Conservation (phyloP, 1,140 invertebrate species). For the Drosophila trapezifrons region DNA sequence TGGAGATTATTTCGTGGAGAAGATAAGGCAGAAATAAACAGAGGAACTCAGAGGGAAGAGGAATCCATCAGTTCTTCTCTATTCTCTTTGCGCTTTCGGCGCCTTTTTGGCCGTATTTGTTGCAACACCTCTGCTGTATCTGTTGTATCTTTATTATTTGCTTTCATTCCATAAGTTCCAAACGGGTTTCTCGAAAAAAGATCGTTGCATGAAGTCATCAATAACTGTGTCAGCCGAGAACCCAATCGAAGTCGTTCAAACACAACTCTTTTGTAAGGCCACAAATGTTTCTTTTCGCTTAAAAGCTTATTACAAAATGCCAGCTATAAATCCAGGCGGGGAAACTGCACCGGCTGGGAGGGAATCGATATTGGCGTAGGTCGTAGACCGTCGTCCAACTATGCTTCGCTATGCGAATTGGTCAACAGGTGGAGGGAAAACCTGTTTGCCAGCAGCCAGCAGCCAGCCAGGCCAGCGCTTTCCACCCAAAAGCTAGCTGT, state of each 20-base stretch:
- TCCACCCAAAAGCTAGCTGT: conserved; percentile 27
- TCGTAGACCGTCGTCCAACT: conserved; percentile 70
- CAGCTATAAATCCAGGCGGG: conserved; percentile 28
- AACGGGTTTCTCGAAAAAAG: conserved; percentile 37
- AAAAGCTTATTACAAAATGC: conserved; percentile 41
- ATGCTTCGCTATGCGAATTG: conserved; percentile 54
- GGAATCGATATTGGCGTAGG: conserved; percentile 60
- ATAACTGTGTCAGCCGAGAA: conserved; percentile 42
- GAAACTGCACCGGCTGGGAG: conserved; percentile 13
- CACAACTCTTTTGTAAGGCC: conserved; percentile 21
- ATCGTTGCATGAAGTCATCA: conserved; percentile 55
- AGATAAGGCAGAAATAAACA: conserved; percentile 13
- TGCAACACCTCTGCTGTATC: conserved; percentile 16
- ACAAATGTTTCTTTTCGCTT: conserved; percentile 18
- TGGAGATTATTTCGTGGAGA: conserved; percentile 3
- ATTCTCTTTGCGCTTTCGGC: conserved; percentile 1
- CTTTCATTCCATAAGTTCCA: conserved; percentile 41
- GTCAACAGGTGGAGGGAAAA: conserved; percentile 66
- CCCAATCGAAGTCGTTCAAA: conserved; percentile 9
- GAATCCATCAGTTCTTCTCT: conserved; percentile 17
- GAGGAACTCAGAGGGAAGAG: not conserved
- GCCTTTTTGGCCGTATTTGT: conserved; percentile 8
- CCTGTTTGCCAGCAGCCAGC: conserved; percentile 53
- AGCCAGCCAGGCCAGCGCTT: conserved; percentile 43
- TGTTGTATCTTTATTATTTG: conserved; percentile 29